phyloP scores from a whole-genome alignment of 2,888 invertebrate genomes.

The Serrognathus titanus region DNA sequence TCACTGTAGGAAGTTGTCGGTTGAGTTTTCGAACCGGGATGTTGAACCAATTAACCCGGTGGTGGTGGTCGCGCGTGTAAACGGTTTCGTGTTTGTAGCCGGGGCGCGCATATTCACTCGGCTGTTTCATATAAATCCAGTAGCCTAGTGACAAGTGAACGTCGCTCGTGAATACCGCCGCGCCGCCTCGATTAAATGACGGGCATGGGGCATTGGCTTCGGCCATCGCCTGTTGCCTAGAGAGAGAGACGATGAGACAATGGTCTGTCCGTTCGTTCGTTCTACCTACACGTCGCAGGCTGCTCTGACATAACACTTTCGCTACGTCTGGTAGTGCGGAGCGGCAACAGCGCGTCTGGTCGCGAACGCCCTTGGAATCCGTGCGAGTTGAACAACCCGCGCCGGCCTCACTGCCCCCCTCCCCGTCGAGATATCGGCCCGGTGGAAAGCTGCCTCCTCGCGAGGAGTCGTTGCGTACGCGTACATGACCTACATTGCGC shows the following conservation, averaged over 20 bases:
- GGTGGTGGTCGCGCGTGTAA: not conserved
- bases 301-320: slow-evolving; percentile 10
- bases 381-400: slow-evolving; percentile 30
- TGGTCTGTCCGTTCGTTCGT: not conserved
- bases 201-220: not conserved
- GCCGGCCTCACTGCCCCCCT: slow-evolving; percentile 14
- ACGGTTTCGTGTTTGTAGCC: no score
- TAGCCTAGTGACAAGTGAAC: no score
- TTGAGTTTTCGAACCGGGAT: not conserved
- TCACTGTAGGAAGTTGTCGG: not conserved
- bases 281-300: not conserved
- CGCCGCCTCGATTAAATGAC: not conserved
- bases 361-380: slow-evolving; percentile 31
- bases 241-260: not conserved
- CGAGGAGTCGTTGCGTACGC: slow-evolving; percentile 4
- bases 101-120: no score
- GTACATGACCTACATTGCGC: not conserved
- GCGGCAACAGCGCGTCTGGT: slow-evolving; percentile 28
- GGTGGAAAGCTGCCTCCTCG: not conserved
- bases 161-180: no score
- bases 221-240: not conserved
- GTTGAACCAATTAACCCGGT: not conserved
- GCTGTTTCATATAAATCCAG: no score
- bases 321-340: not conserved
- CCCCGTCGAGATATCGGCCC: not conserved